These are phyloP conservation scores for Tanypteryx hageni DNA, from an alignment of 2,888 invertebrate species.

Conservation along the genomic window DNA sequence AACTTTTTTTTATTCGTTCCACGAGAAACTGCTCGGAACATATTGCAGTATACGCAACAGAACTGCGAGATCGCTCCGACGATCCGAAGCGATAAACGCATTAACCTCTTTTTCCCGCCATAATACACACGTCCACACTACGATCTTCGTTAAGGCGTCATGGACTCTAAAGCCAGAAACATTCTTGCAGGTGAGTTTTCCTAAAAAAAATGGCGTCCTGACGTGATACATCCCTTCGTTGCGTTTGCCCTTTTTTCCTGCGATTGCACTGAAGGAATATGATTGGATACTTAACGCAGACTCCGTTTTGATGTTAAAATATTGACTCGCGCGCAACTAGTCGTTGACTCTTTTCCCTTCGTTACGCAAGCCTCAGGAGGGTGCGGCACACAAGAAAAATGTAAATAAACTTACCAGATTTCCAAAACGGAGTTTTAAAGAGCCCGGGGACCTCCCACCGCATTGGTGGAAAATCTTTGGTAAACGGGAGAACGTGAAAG, in stretches of 20 bases:
- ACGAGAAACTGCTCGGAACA: neutral
- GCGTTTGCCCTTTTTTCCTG: too few species aligned
- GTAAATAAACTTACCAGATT: neutral
- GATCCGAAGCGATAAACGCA: neutral
- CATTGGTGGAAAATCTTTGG: too few species aligned
- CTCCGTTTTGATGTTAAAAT: too few species aligned
- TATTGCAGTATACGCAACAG: conserved; percentile 6
- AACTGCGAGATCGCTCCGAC: neutral
- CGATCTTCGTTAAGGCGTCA: neutral
- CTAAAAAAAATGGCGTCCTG: too few species aligned
- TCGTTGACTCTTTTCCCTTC: neutral
- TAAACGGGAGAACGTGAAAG: too few species aligned
- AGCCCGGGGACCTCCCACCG: too few species aligned
- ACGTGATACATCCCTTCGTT: too few species aligned
- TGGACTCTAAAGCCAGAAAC: neutral
- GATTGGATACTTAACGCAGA: too few species aligned
- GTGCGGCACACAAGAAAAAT: neutral
- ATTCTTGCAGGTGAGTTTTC: neutral
- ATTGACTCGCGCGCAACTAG: neutral
- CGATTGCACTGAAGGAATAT: too few species aligned
- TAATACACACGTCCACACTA: neutral
- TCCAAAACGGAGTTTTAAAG: neutral
- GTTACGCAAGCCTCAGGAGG: neutral
- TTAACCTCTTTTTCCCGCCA: neutral
- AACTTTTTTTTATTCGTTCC: neutral